Base-by-base conservation (phyloP, 2,797 vertebrate genomes). In the Remorina albescens region DNA sequence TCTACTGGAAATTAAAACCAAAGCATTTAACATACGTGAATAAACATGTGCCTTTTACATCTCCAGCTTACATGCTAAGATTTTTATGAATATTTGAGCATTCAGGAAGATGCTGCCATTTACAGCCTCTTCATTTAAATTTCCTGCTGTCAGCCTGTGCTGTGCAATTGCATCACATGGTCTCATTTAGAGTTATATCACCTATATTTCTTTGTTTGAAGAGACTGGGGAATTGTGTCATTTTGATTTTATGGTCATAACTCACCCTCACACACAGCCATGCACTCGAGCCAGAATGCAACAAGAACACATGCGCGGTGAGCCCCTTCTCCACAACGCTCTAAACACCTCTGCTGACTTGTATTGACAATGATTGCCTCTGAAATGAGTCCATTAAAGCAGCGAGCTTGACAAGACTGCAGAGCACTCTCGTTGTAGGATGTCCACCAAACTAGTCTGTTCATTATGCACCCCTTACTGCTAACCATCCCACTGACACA, bases 311-410 rank as follows among this genome's bases (percentile, higher is more conserved):
- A 60, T n/a, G 56, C n/a, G 61, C 63, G 71, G 63, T 53, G 13
- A 79, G 64, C 73, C 76, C 25, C 86, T 64, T 85, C 66, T 80
- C 66, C 47, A 42, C 68, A 59, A 78, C 28, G 78, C 76, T 79
- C 83, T 93, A 87, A 93, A 94, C 89, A 93, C 94, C 91, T 88
- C 87, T 83, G 76, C 91, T 93, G 93, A 93, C 94, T 95, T 95
- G 93, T 95, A 95, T 96, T 96, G 97, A 96, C 95, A 96, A 95
- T 97, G 95, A 98, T 97, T 96, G 96, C 95, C 92, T 93, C 92
- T 90, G 93, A 96, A 96, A 97, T 95, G 94, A 96, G 94, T 94
- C 95, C 91, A 95, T 98, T 97, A 97, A 95, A 92, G 93, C 92
- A 88, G 91, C 91, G 85, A 85, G 89, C 94, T 92, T 95, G 96